Conservation (phyloP, 2,113 vertebrate genomes). For the Brienomyrus brachyistius region DNA sequence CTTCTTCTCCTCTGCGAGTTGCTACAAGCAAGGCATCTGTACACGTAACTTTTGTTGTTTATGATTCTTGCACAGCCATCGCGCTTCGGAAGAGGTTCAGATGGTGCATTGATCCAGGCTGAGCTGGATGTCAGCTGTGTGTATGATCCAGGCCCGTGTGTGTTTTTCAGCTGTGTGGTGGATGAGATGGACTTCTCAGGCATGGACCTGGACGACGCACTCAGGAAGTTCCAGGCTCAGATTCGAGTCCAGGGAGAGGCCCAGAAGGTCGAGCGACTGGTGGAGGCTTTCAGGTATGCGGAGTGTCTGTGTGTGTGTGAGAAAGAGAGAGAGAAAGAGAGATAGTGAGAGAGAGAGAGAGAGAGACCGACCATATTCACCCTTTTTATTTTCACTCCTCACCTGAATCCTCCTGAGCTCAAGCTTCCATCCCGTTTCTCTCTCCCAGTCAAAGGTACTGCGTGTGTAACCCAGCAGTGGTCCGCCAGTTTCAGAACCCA, state of each 20-base stretch:
- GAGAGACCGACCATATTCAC: neutral
- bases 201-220: conserved; percentile 88
- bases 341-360: too few relatives aligned
- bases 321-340: too few relatives aligned
- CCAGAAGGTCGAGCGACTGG: conserved; percentile 87
- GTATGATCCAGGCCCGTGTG: neutral
- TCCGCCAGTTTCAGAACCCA: conserved; percentile 92
- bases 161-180: conserved; percentile 74
- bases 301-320: neutral
- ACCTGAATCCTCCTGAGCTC: conserved; percentile 1
- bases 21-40: neutral
- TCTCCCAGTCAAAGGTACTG: conserved; percentile 85
- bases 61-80: neutral
- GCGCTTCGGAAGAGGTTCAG: neutral
- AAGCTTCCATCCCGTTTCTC: neutral
- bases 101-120: neutral
- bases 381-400: neutral
- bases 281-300: conserved; percentile 88
- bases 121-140: neutral
- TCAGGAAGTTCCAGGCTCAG: conserved; percentile 89
- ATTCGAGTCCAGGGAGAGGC: conserved; percentile 91
- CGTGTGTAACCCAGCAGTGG: conserved; percentile 86
- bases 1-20: neutral
- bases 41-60: neutral
- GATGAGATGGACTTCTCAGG: conserved; percentile 95